A percentile compares a stretch with the other conserved stretches of the same genome.
Conservation (phyloP, 1,140 invertebrate genomes). For the Papilio xuthus region DNA sequence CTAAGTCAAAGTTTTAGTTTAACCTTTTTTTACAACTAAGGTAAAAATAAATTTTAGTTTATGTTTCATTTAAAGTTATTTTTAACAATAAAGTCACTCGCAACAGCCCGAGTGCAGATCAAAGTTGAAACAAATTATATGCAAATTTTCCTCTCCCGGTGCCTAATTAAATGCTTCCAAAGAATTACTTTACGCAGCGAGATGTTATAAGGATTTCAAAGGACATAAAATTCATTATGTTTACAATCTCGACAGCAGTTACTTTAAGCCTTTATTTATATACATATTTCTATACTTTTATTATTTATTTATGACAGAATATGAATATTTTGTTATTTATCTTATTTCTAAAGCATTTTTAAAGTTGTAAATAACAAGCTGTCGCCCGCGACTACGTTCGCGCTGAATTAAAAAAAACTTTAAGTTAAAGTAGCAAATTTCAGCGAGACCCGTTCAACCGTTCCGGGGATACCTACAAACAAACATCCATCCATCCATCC, state of each 20-base stretch:
- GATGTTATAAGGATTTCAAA: neutral
- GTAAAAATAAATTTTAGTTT: neutral
- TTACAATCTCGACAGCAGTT: conserved; percentile 20
- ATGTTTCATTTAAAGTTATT: conserved; percentile 14
- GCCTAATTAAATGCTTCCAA: conserved; percentile 24
- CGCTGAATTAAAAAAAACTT: no score
- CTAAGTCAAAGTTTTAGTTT: neutral
- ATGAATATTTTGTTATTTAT: no score
- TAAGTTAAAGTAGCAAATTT: no score
- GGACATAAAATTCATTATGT: conserved; percentile 14
- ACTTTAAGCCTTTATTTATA: neutral
- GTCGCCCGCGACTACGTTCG: no score
- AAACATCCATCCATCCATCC: no score
- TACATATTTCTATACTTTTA: neutral
- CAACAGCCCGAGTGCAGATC: conserved; percentile 23
- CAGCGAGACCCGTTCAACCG: no score
- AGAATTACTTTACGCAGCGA: conserved; percentile 19
- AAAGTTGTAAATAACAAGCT: no score
- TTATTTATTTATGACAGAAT: no score
- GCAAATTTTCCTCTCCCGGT: conserved; percentile 18
- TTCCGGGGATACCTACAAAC: no score
- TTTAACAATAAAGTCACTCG: conserved; percentile 22
- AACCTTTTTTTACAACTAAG: neutral
- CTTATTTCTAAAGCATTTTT: no score
- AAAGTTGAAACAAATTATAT: conserved; percentile 27